phyloP scores from a whole-genome alignment of 2,888 invertebrate species.

The Harpagoxenus sublaevis region DNA sequence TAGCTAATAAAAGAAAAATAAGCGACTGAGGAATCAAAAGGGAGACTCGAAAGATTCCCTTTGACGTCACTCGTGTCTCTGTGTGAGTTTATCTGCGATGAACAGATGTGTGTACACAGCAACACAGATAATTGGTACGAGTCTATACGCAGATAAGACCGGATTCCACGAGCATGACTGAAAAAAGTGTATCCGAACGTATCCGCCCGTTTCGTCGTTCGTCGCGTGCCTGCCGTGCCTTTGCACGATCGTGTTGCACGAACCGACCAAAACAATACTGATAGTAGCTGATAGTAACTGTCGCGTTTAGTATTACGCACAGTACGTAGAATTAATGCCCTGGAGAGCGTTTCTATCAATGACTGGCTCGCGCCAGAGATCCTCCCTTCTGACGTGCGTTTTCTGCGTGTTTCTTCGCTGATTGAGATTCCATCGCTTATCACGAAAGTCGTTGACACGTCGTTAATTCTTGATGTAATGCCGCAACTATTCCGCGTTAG shows the following conservation, averaged over 20 bases:
- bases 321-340: slow-evolving; percentile 28
- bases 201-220: background rate
- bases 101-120: background rate
- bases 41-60: background rate
- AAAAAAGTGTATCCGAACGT: background rate
- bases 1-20: background rate
- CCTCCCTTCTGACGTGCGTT: background rate
- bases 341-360: slow-evolving; percentile 33
- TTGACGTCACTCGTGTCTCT: slow-evolving; percentile 3
- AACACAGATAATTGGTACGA: background rate
- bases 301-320: background rate
- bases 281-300: slow-evolving; percentile 3
- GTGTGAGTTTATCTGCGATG: slow-evolving; percentile 6
- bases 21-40: background rate
- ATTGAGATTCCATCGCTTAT: slow-evolving; percentile 8
- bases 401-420: slow-evolving; percentile 15
- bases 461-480: background rate
- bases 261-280: slow-evolving; percentile 22
- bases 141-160: slow-evolving; percentile 4
- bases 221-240: slow-evolving; percentile 10
- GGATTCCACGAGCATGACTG: slow-evolving; percentile 45
- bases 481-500: background rate
- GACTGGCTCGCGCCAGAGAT: background rate
- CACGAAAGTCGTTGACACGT: slow-evolving; percentile 6
- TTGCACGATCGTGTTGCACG: background rate